A percentile compares a stretch with the other conserved stretches of the same genome.
Conservation (phyloP, 2,797 vertebrate genomes). For the Xenentodon cancila region DNA sequence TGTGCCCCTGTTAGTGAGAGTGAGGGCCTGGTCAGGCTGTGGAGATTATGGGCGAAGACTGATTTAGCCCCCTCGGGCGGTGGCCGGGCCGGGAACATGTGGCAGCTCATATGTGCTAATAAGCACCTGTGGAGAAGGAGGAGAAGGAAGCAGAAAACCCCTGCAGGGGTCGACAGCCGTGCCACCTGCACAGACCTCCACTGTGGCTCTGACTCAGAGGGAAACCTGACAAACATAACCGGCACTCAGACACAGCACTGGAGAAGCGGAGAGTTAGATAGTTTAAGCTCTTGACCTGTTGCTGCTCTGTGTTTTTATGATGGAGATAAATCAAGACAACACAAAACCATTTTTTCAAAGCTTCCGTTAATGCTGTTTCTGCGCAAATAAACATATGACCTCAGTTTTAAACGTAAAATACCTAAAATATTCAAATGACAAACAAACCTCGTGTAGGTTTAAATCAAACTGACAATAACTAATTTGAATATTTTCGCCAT, state of each 20-base stretch:
- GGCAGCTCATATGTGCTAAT: constrained; percentile 87
- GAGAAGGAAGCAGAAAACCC: constrained; percentile 63
- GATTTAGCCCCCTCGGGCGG: constrained; percentile 81
- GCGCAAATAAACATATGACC: constrained; percentile 7
- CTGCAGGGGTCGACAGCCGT: constrained; percentile 72
- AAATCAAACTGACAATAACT: constrained; percentile 22
- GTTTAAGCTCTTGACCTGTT: not conserved
- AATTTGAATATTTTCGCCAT: constrained; percentile 25
- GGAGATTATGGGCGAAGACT: constrained; percentile 81
- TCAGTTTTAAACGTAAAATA: not conserved
- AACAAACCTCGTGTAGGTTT: constrained; percentile 1
- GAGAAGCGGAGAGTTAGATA: constrained; percentile 17
- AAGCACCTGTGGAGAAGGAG: constrained; percentile 83
- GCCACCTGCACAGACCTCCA: constrained; percentile 84
- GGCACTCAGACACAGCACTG: constrained; percentile 30
- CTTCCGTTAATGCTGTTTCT: not conserved
- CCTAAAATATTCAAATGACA: not conserved
- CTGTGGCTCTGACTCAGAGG: constrained; percentile 66
- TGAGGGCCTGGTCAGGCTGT: constrained; percentile 74
- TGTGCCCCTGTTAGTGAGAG: constrained; percentile 71
- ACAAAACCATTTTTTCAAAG: not conserved
- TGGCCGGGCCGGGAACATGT: constrained; percentile 81
- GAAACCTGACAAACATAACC: constrained; percentile 50
- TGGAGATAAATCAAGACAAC: not conserved
- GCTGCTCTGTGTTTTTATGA: constrained; percentile 5